Conservation (phyloP, 2,113 vertebrate genomes). For the Platysternon megacephalum region DNA sequence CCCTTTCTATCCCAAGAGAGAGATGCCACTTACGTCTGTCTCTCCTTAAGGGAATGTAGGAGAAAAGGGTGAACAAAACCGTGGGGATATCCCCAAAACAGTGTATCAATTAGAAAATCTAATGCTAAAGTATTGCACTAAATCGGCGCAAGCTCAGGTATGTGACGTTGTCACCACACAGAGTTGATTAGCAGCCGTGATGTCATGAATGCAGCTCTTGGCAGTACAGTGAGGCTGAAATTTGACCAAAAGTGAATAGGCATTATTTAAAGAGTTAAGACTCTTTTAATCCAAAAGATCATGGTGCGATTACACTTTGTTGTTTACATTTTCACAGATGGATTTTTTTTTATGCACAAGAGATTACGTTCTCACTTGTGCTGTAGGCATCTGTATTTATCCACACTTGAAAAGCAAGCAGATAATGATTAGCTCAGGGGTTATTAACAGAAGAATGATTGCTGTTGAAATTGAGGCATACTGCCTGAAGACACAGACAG, state of each 20-base stretch:
- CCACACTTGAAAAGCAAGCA: background rate
- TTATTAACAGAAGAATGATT: background rate
- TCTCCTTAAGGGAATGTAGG: background rate
- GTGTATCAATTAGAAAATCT: background rate
- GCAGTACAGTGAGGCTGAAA: background rate
- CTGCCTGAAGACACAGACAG: background rate
- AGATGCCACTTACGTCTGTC: too few relatives aligned
- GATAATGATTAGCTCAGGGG: background rate
- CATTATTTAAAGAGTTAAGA: background rate
- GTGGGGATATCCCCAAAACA: background rate
- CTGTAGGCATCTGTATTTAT: background rate
- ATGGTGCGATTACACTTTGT: background rate
- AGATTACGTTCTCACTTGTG: fast-evolving
- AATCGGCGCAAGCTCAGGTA: background rate
- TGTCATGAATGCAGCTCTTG: background rate
- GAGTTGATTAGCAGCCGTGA: background rate
- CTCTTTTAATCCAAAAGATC: background rate
- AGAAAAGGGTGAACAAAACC: background rate
- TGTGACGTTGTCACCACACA: background rate
- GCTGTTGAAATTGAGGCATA: background rate
- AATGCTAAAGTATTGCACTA: background rate
- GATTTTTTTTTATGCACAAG: background rate
- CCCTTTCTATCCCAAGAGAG: background rate
- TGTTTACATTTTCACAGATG: background rate
- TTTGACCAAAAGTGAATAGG: background rate